Conservation (phyloP, 2,113 vertebrate species). For the Hippolais icterina region DNA sequence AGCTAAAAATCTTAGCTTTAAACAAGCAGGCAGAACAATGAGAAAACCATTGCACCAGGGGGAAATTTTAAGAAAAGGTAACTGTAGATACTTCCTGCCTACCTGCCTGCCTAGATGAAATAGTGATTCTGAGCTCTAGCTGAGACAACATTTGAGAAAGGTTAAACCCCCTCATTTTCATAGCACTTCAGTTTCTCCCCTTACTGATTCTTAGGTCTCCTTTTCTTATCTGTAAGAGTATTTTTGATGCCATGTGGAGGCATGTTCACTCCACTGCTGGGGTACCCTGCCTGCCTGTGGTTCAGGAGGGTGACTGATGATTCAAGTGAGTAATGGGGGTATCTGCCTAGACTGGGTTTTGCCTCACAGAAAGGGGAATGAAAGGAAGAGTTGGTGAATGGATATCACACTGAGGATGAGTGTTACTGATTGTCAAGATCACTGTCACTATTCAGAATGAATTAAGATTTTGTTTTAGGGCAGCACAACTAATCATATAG, state of each 20-base stretch:
- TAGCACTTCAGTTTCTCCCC: background rate
- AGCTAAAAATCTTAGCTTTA: background rate
- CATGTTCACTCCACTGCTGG: fast-evolving
- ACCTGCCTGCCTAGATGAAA: background rate
- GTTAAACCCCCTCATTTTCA: background rate
- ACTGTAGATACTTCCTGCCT: background rate
- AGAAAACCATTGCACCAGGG: background rate
- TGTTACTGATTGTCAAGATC: constrained; percentile 2
- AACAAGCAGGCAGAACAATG: background rate
- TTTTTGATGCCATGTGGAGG: background rate
- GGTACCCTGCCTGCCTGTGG: background rate
- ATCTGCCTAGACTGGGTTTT: background rate
- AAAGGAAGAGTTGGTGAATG: background rate
- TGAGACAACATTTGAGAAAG: background rate
- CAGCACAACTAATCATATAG: background rate
- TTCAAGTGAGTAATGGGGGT: background rate
- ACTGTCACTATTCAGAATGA: background rate
- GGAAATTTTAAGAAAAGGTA: background rate
- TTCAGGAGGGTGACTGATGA: background rate
- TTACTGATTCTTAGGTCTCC: background rate
- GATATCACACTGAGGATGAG: background rate
- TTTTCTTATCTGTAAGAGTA: background rate
- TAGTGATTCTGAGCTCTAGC: background rate
- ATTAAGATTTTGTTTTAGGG: constrained; percentile 16
- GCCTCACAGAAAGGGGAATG: background rate